Conservation (phyloP, 2,797 vertebrate genomes). For the Phalloptychus januarius region DNA sequence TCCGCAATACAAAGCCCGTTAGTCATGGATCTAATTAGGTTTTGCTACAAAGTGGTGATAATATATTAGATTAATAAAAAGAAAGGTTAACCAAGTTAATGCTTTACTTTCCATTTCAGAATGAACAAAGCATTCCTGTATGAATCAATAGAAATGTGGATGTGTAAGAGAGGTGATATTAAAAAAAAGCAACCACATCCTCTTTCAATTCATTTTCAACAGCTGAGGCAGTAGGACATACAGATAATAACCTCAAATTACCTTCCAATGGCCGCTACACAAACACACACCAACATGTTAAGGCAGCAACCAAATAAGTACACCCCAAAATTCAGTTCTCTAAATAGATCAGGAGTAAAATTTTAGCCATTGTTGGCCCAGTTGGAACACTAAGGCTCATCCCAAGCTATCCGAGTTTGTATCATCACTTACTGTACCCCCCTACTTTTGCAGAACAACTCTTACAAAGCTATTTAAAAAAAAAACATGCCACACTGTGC, state of each 20-base stretch:
- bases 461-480: constrained; percentile 11
- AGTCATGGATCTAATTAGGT: not conserved
- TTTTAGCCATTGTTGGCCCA: not conserved
- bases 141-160: not conserved
- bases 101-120: not conserved
- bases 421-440: constrained; percentile 14
- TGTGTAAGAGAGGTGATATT: not conserved
- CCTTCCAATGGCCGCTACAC: not conserved
- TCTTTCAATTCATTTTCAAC: not conserved
- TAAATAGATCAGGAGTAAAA: not conserved
- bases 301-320: not conserved
- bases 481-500: constrained; percentile 6
- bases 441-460: constrained; percentile 13
- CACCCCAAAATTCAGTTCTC: not conserved
- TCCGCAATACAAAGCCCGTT: not conserved
- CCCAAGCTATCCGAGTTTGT: not conserved
- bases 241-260: not conserved
- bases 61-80: not conserved
- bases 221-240: not conserved
- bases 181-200: not conserved
- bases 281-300: not conserved
- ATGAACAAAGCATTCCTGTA: not conserved
- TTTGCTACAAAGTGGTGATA: not conserved
- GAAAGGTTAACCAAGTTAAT: not conserved
- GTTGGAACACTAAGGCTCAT: not conserved